Base-by-base conservation (phyloP, 2,113 vertebrate species). In the Thamnaconus septentrionalis region DNA sequence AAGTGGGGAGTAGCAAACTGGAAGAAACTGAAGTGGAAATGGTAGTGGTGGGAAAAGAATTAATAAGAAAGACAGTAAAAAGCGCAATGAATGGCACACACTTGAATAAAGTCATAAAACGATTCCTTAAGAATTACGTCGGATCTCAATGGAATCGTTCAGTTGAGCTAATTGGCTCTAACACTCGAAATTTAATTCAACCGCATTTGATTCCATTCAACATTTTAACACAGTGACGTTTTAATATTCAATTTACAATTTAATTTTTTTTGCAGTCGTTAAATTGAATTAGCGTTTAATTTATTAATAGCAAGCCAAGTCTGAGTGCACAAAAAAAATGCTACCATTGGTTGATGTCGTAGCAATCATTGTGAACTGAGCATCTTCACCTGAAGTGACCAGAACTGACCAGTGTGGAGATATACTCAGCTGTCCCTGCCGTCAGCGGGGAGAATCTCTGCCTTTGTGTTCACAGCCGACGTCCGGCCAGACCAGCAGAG, bases 401-500 rank as follows among this genome's bases (percentile, higher is more conserved):
- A n/a, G n/a, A n/a, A n/a, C n/a, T n/a, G n/a, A n/a, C n/a, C n/a
- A 31, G 18, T 31, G 1, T 31, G 18, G 18, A 31, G 18, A 31
- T 31, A 31, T 31, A 1, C 18, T 31, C 18, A 31, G 18, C 18
- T 31, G 18, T 31, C 18, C 2, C 18, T 31, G 18, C 18, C 18
- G 18, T 31, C 18, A 31, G 18, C 18, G 18, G 18, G 18, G 18
- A 31, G 18, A 31, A 31, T 31, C 18, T 31, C 18, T 31, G 18
- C 18, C 18, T 31, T 31, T 59, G 55, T 41, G 5, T 80, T 79
- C 59, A 75, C 65, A 76, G 41, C 47, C 49, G 56, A 56, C 56
- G 18, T 61, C 8, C 59, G 41, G 11, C 53, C 49, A 48, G 50
- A 81, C 78, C 59, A 62, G 85, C 57, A 70, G 63, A 57, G 74